phyloP scores from a whole-genome alignment of 2,113 vertebrate species.

The Corythaeola cristata region DNA sequence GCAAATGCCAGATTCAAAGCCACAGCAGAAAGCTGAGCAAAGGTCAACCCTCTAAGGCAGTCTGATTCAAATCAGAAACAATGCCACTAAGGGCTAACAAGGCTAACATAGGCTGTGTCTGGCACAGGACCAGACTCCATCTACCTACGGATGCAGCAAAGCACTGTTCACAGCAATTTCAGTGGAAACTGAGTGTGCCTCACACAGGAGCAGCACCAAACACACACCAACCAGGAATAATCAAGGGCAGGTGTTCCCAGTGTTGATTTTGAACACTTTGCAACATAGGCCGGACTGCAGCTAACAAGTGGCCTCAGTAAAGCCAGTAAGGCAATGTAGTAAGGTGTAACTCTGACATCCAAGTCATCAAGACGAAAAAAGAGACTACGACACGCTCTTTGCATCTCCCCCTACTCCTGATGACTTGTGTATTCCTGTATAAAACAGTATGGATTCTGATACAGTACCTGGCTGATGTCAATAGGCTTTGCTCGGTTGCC shows the following conservation, averaged over 20 bases:
- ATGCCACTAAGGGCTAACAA: background rate
- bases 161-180: background rate
- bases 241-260: background rate
- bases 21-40: background rate
- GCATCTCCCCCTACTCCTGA: background rate
- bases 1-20: background rate
- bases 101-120: background rate
- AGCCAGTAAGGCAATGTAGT: background rate
- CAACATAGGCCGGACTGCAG: background rate
- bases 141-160: background rate
- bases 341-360: background rate
- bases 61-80: background rate
- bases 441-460: background rate
- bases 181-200: background rate
- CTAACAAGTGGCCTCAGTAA: background rate
- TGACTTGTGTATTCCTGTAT: background rate
- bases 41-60: background rate
- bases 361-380: background rate
- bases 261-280: background rate
- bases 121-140: background rate
- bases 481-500: slow-evolving; percentile 91
- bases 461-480: slow-evolving; percentile 86
- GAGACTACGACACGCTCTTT: background rate
- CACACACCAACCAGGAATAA: background rate
- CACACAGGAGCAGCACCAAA: background rate